Base-by-base conservation (phyloP, 2,113 vertebrate genomes). In the Alethe diademata region DNA sequence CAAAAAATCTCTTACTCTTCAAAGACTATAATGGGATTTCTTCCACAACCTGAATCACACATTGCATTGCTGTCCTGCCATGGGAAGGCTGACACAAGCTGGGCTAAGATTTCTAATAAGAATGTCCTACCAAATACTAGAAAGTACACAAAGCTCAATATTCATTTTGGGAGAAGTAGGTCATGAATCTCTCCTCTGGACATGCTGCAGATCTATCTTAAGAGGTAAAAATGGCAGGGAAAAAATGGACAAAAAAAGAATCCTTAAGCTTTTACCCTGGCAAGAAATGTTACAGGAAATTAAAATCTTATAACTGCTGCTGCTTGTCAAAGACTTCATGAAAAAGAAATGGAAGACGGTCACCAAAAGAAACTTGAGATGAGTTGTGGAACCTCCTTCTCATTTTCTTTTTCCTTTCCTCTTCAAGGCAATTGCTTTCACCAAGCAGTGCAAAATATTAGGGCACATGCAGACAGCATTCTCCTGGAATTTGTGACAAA, bases 401-500 rank as follows among this genome's bases (percentile, higher is more conserved):
- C 78, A 86, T 96, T 95, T 97, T 88, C 58, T 91, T 95, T 92
- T 80, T 96, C 54, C 47, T 95, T 94, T 91, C 50, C 88, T 95
- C 57, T 95, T 96, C 24, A 80, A 88, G 74, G 57, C 88, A 83
- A 94, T 97, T 97, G 97, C 87, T 96, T 87, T 88, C 92, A 89
- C 70, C 67, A 83, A 66, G 35, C 38, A 92, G 66, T 70, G 94
- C 38, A 90, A 91, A 96, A 91, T 90, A 94, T 78, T 88, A 90
- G 56, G 31, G 76, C 28, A n/a, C 65, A 31, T 84, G 71, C 80
- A 96, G 71, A 61, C 79, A 81, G 90, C 61, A 64, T 85, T 88
- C 93, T 94, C 62, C 78, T 80, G 90, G 79, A 96, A 94, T 94
- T 93, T 95, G 84, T 95, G 93, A 95, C 76, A 94, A 91, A 88